Percentiles rank a stretch among this genome's conserved stretches.
phyloP scores from a whole-genome alignment of 2,888 invertebrate genomes.

The Terebella lapidaria region DNA sequence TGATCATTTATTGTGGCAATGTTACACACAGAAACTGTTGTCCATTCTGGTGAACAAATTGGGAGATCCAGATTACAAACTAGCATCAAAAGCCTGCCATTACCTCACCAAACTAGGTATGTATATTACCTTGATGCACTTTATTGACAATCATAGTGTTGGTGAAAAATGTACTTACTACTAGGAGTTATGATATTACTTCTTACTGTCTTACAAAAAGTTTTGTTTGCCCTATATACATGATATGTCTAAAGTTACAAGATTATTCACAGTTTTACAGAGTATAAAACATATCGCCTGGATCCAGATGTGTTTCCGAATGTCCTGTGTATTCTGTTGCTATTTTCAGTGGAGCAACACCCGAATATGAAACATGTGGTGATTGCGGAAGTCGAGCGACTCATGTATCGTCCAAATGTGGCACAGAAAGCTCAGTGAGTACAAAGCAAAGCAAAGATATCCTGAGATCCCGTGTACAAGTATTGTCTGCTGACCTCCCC shows the following conservation, averaged over 20 bases:
- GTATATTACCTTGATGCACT: constrained; percentile 12
- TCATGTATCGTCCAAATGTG: constrained; percentile 77
- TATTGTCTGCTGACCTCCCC: not conserved
- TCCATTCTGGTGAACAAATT: constrained; percentile 85
- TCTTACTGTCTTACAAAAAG: too few species aligned
- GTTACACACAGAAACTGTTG: constrained; percentile 58
- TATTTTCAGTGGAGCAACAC: constrained; percentile 68
- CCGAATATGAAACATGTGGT: constrained; percentile 89
- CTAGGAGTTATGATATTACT: too few species aligned
- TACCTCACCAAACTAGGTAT: constrained; percentile 70
- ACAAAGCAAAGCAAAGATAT: constrained; percentile 15
- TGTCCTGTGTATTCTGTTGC: too few species aligned
- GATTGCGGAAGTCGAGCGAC: constrained; percentile 79
- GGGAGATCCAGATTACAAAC: constrained; percentile 84
- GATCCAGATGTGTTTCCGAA: too few species aligned
- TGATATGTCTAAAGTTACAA: too few species aligned
- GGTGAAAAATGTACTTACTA: too few species aligned
- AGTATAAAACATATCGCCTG: too few species aligned
- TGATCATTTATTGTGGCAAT: not conserved
- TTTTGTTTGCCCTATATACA: too few species aligned
- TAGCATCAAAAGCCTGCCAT: constrained; percentile 83
- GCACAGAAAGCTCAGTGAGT: constrained; percentile 76
- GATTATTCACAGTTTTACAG: too few species aligned
- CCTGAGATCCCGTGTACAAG: too few species aligned
- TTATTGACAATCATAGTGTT: too few species aligned